Base-by-base conservation (phyloP, 1,140 invertebrate genomes). In the Triops longicaudatus region DNA sequence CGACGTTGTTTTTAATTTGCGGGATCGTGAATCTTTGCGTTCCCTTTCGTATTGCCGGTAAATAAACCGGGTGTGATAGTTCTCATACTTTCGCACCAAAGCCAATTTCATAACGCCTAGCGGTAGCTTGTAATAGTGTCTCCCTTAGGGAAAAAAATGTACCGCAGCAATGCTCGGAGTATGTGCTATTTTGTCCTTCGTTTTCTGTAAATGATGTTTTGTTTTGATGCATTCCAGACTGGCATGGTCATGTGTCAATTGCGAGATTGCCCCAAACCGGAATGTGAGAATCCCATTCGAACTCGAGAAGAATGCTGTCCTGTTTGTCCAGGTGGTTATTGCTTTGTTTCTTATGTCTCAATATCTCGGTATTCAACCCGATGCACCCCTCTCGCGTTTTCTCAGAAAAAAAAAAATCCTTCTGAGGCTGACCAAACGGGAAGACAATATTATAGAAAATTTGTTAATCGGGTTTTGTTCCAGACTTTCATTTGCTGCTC, bases 271-370 rank as follows among this genome's bases (percentile, higher is more conserved):
- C 74, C 78, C 6, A 76, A 76, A 73, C 28, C 72, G 22, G 78
- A 76, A 17, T 78, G 78, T 63, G 72, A 75, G 22, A 78, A 78
- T 26, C 74, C 78, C 10, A 76, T 78, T 27, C 43, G 75, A n/a
- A 76, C 74, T n/a, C 44, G 43, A 12, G 78, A 78, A 27, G 78
- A 78, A 44, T 78, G 78, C 75, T 78, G 78, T 27, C 74, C 78
- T 1, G 78, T 78, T 72, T 78, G 78, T 73, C 78, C 78, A 76
- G 78, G 78, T 78, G 27, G 17, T 42, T 75, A 44, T 31, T n/a
- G 3, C 74, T 27, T 43, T 75, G 0, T 22, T 31, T 22, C 37
- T 73, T 73, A 5, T 17, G 17, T 4, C 27, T 22, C 1, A 14
- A 3, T 42, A 2, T 11, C 1, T 74, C 3, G 1, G 31, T 26